Evolutionary conservation across 53 echinoderm and acorn worm species (phyloP).

Genomic region (Holothuria leucospilota): DNA sequence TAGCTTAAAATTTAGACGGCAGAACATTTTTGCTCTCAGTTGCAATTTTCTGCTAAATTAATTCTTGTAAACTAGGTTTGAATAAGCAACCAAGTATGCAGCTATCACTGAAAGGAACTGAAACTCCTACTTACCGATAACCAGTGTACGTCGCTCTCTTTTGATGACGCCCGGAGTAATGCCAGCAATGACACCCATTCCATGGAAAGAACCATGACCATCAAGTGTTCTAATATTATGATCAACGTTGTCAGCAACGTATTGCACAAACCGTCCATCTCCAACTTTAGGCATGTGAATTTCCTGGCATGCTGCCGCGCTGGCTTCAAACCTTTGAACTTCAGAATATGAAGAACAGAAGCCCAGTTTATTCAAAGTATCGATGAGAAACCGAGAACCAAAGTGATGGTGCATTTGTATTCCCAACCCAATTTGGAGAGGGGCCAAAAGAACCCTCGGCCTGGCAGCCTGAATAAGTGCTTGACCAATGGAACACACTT

Average conservation of each 20-base stretch:
- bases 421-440: too few relatives aligned
- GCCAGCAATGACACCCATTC: constrained; percentile 14
- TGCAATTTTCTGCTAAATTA: background rate
- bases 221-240: too few relatives aligned
- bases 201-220: too few relatives aligned
- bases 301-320: too few relatives aligned
- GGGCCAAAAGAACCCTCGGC: too few relatives aligned
- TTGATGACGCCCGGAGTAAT: constrained; percentile 15
- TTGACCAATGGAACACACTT: constrained; percentile 61
- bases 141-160: background rate
- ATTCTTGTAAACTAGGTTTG: too few relatives aligned
- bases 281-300: constrained; percentile 36
- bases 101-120: background rate
- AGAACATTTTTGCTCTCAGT: constrained; percentile 16
- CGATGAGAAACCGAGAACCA: too few relatives aligned
- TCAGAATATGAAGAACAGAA: constrained; percentile 48
- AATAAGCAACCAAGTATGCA: background rate
- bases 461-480: too few relatives aligned
- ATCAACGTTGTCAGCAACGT: too few relatives aligned
- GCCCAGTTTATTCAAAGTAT: constrained; percentile 49
- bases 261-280: constrained; percentile 27
- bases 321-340: constrained; percentile 19
- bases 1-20: background rate
- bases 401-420: too few relatives aligned
- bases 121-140: constrained; percentile 10